These are phyloP conservation scores for Schizaphis graminum DNA, from an alignment of 2,888 invertebrate species.

Conservation along the genomic window DNA sequence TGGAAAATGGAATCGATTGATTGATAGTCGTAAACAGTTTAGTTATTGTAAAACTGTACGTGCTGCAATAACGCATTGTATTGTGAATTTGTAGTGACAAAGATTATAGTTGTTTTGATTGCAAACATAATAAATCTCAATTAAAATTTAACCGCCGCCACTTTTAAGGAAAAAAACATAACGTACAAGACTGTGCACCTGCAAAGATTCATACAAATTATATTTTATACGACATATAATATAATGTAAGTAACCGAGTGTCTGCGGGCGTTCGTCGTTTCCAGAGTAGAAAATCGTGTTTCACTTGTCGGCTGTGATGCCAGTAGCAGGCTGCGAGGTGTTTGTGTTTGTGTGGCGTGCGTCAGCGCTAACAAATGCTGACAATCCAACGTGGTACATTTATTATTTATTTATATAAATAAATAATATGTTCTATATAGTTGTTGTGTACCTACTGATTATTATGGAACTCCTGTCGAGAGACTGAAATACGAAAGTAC, in stretches of 20 bases:
- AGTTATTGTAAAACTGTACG: not conserved
- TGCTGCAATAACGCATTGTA: not conserved
- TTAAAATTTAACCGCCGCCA: not conserved
- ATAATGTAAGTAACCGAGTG: not conserved
- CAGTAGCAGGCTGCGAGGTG: not conserved
- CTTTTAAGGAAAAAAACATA: not conserved
- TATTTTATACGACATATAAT: not conserved
- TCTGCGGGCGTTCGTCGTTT: not conserved
- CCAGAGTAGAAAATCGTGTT: constrained; percentile 43
- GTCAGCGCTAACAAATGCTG: not conserved
- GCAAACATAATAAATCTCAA: not conserved
- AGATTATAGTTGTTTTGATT: not conserved
- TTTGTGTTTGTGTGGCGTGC: not conserved
- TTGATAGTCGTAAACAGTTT: not conserved
- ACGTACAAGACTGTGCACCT: not conserved
- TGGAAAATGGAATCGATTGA: not conserved
- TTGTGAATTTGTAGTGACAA: not conserved
- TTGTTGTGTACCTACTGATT: not conserved
- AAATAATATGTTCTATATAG: not conserved
- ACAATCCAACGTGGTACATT: not conserved
- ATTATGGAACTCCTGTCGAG: not conserved
- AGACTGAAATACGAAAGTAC: not conserved
- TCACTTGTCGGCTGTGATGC: not conserved
- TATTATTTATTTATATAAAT: not conserved
- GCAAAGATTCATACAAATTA: not conserved